Percentiles rank a stretch among this genome's conserved stretches.
Conservation (phyloP, 2,113 vertebrate genomes). For the Sebastes fasciatus region DNA sequence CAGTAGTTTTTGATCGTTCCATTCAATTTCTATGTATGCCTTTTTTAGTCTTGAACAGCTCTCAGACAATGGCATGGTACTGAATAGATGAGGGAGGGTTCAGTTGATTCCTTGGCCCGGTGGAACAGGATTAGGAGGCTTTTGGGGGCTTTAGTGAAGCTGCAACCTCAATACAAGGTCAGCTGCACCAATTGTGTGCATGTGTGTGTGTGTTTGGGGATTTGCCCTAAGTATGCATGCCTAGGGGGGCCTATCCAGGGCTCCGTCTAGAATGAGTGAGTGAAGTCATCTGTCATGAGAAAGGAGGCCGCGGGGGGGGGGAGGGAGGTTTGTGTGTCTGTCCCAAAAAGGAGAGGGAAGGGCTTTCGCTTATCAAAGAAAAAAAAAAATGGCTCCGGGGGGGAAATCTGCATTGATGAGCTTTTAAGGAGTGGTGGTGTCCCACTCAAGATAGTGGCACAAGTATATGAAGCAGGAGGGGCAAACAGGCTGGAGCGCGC, state of each 20-base stretch:
- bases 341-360: constrained; percentile 64
- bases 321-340: constrained; percentile 12
- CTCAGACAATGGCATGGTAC: constrained; percentile 25
- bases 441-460: constrained; percentile 52
- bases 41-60: constrained; percentile 49
- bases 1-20: constrained; percentile 4
- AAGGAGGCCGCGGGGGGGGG: constrained; percentile 7
- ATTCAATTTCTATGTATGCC: constrained; percentile 26
- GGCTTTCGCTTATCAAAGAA: constrained; percentile 47
- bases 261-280: constrained; percentile 62
- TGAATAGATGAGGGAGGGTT: constrained; percentile 48
- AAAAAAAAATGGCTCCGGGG: constrained; percentile 8
- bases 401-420: constrained; percentile 49
- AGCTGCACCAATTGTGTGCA: constrained; percentile 39
- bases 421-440: constrained; percentile 64
- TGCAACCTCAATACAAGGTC: constrained; percentile 71
- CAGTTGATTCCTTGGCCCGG: constrained; percentile 58
- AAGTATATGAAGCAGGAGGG: constrained; percentile 17
- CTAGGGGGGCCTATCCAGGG: constrained; percentile 47
- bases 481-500: constrained; percentile 1
- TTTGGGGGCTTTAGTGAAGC: constrained; percentile 58
- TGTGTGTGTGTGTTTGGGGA: constrained; percentile 55
- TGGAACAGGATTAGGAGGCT: constrained; percentile 71
- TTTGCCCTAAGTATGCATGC: constrained; percentile 63
- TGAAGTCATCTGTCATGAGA: constrained; percentile 77